Percentiles rank a stretch among this genome's conserved stretches.
These are phyloP conservation scores for Pachyramphus minor DNA, from an alignment of 2,113 vertebrate species.

Conservation along the genomic window DNA sequence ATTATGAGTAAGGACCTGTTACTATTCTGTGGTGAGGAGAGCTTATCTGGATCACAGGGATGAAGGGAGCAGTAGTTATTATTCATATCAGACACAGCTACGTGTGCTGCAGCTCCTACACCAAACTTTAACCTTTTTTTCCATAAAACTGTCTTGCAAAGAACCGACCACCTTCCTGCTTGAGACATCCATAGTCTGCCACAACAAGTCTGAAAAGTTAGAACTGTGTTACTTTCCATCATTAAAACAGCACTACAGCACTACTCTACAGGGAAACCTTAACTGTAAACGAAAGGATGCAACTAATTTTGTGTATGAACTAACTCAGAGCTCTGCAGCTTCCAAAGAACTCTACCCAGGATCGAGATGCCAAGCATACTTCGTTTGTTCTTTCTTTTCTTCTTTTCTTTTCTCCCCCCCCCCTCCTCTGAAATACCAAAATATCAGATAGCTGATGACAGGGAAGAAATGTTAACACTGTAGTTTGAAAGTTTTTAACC, in stretches of 20 bases:
- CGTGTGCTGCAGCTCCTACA: background rate
- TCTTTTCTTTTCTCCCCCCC: background rate
- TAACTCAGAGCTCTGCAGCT: background rate
- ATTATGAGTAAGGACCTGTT: background rate
- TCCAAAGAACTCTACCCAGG: background rate
- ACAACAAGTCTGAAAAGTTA: background rate
- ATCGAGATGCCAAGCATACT: constrained; percentile 38
- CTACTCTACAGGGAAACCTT: background rate
- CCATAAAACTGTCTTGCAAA: background rate
- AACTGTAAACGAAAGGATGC: background rate
- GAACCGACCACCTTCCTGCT: background rate
- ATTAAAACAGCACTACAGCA: background rate
- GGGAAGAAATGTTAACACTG: constrained; percentile 61
- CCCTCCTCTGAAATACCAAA: constrained; percentile 12
- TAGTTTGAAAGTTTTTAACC: constrained; percentile 63
- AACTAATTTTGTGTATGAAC: background rate
- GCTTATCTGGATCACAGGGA: background rate
- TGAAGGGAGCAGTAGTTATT: background rate
- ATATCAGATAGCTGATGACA: constrained; percentile 67
- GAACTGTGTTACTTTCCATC: background rate
- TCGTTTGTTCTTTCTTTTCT: constrained; percentile 28
- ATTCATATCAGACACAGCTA: background rate
- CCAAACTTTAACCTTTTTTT: background rate
- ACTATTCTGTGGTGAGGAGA: background rate
- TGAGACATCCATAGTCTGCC: background rate